Percentiles rank a stretch among this genome's conserved stretches.
Evolutionary conservation across 2,797 vertebrate genomes (phyloP).

Genomic region (Megalops cyprinoides): DNA sequence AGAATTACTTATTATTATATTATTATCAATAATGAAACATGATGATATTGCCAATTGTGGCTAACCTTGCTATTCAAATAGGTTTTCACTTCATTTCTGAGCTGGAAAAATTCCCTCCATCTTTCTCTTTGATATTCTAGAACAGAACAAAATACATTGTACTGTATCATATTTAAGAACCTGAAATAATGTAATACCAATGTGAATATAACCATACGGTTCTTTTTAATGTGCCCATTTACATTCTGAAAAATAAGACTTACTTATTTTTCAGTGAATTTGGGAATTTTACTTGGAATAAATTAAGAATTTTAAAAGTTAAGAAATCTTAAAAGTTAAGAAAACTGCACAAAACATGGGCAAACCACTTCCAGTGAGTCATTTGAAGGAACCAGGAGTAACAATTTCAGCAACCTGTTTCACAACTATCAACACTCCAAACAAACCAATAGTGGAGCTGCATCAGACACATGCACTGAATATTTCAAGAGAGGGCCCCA

Average conservation of each 20-base stretch:
- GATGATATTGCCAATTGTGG: too few relatives aligned
- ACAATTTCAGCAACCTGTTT: too few relatives aligned
- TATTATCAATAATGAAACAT: too few relatives aligned
- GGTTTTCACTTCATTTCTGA: not conserved
- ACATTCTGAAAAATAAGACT: constrained; percentile 1
- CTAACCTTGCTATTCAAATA: not conserved
- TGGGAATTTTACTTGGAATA: not conserved
- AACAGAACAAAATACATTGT: constrained; percentile 1
- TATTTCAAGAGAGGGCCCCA: too few relatives aligned
- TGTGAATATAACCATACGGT: constrained; percentile 1
- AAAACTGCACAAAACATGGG: too few relatives aligned
- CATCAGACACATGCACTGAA: too few relatives aligned
- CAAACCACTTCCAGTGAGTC: not conserved
- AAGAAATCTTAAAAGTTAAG: not conserved
- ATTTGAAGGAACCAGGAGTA: not conserved
- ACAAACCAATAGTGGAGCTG: too few relatives aligned
- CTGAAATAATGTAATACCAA: not conserved
- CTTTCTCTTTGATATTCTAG: not conserved
- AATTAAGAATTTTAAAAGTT: not conserved
- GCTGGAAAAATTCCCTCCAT: not conserved
- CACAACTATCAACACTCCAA: too few relatives aligned
- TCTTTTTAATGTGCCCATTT: not conserved
- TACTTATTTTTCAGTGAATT: not conserved
- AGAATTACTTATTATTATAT: too few relatives aligned
- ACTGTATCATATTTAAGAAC: not conserved